Conservation (phyloP, 2,797 vertebrate genomes). For the Myotis daubentonii region DNA sequence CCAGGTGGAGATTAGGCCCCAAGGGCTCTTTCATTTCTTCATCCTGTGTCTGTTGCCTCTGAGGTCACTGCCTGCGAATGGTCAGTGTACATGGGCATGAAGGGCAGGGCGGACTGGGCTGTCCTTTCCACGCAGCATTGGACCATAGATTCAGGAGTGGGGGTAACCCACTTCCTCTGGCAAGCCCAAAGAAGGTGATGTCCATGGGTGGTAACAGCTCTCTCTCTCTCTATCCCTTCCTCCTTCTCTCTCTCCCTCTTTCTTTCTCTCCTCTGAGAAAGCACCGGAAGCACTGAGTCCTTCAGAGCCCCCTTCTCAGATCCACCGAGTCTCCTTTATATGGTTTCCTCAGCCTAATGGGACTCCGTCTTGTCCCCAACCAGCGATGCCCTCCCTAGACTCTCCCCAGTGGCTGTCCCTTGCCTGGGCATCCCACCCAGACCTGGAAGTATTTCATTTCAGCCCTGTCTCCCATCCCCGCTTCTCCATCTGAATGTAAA, state of each 20-base stretch:
- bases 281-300: not conserved
- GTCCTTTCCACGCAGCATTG: not conserved
- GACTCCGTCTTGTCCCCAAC: constrained; percentile 70
- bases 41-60: constrained; percentile 68
- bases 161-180: not conserved
- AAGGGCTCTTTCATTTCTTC: constrained; percentile 72
- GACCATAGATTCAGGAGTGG: not conserved
- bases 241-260: not conserved
- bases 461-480: not conserved
- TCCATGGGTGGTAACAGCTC: not conserved
- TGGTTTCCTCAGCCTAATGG: constrained; percentile 59
- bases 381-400: not conserved
- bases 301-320: constrained; percentile 44
- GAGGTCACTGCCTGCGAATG: constrained; percentile 43
- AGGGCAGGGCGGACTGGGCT: not conserved
- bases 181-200: not conserved
- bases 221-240: not conserved
- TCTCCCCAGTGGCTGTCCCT: constrained; percentile 67
- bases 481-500: constrained; percentile 48
- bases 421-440: constrained; percentile 63
- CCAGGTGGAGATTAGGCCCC: constrained; percentile 21
- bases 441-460: constrained; percentile 64
- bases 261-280: not conserved
- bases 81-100: accelerated
- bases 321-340: constrained; percentile 25